Conservation (phyloP, 1,140 invertebrate species). For the Glomeris maerens region DNA sequence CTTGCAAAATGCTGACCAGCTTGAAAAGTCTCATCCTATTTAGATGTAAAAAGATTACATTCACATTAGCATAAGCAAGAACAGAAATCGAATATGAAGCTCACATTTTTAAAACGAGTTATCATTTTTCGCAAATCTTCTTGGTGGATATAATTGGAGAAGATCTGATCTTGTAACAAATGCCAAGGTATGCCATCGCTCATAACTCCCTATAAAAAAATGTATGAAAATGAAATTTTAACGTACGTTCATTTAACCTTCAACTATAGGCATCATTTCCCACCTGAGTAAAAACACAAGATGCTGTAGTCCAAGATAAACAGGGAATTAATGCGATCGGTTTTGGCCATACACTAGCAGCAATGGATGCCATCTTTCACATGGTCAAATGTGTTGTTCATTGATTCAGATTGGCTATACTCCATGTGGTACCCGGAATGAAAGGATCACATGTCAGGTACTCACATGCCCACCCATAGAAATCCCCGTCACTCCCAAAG, state of each 20-base stretch:
- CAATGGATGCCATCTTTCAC: conserved; percentile 85
- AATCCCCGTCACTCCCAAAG: conserved; percentile 84
- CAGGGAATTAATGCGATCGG: conserved; percentile 86
- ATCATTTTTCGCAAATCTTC: conserved; percentile 69
- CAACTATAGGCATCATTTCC: conserved; percentile 6
- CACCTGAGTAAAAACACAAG: conserved; percentile 85
- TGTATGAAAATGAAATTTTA: conserved; percentile 12
- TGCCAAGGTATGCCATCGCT: conserved; percentile 89
- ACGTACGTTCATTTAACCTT: conserved; percentile 11
- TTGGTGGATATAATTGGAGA: conserved; percentile 61
- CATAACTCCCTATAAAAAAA: conserved; percentile 76
- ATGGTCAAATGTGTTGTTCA: too few species aligned
- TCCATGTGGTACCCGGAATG: too few species aligned
- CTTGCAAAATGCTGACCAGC: conserved; percentile 68
- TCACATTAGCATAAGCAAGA: conserved; percentile 1
- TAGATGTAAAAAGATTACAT: neutral
- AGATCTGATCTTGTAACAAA: conserved; percentile 73
- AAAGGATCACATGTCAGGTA: too few species aligned
- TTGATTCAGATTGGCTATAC: too few species aligned
- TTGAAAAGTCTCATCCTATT: conserved; percentile 23
- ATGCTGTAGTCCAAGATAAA: conserved; percentile 92
- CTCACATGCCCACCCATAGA: conserved; percentile 99
- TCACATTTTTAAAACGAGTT: conserved; percentile 19
- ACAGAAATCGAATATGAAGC: too few species aligned
- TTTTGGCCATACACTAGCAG: conserved; percentile 85